These are phyloP conservation scores for Zygaena filipendulae DNA, from an alignment of 2,888 invertebrate genomes.

Conservation along the genomic window DNA sequence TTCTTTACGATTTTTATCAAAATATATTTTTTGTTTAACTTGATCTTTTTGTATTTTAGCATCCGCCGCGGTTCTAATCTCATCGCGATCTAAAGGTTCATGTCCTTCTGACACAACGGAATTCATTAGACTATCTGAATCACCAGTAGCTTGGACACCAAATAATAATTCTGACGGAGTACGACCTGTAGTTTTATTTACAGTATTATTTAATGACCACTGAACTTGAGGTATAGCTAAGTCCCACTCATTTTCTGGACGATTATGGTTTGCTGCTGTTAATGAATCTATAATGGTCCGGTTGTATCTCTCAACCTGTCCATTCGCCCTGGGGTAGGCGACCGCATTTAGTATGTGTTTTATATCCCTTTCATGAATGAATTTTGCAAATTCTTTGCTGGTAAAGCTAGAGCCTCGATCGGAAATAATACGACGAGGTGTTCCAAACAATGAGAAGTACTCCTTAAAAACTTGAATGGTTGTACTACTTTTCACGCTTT, in stretches of 20 bases:
- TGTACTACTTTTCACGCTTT: conserved; percentile 11
- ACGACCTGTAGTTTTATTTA: conserved; percentile 8
- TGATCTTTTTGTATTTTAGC: background rate
- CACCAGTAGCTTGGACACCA: conserved; percentile 11
- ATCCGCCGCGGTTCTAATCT: conserved; percentile 3
- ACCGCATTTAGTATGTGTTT: conserved; percentile 19
- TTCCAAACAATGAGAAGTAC: conserved; percentile 7
- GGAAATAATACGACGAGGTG: conserved; percentile 7
- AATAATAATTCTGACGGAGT: conserved; percentile 11
- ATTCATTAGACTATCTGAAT: conserved; percentile 11
- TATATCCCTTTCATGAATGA: conserved; percentile 5
- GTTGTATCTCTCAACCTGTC: conserved; percentile 14
- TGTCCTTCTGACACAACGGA: conserved; percentile 8
- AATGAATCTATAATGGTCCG: conserved; percentile 7
- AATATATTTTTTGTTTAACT: conserved; percentile 5
- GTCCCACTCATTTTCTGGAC: conserved; percentile 8
- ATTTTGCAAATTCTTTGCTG: conserved; percentile 7
- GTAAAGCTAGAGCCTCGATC: conserved; percentile 11
- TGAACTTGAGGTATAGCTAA: conserved; percentile 5
- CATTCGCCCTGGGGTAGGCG: conserved; percentile 9
- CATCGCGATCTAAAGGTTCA: conserved; percentile 4
- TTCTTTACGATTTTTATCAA: conserved; percentile 3
- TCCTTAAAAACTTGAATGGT: conserved; percentile 18
- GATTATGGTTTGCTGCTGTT: conserved; percentile 2
- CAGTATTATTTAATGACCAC: conserved; percentile 16